Evolutionary conservation across 2,888 invertebrate genomes (phyloP), one percentile per base, ranked within the genome.

Genomic region (Melipona bicolor): DNA sequence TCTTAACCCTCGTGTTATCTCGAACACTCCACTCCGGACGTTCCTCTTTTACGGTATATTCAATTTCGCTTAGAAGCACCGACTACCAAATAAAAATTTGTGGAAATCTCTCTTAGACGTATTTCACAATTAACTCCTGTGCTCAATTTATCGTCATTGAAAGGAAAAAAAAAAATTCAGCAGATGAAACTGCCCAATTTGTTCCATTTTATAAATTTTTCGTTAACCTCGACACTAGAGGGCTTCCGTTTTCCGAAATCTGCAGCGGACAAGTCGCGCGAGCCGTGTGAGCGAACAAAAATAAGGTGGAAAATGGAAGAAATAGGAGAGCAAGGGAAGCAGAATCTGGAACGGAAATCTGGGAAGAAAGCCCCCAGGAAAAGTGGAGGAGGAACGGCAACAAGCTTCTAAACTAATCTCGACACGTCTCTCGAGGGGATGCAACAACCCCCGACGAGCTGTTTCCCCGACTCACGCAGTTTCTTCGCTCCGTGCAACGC

Each of bases 401-500:
- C 56, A 59, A 71, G 64, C 59, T 76, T 74, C 65, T 49, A 70
- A 72, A 79, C 76, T 85, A 84, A 85, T 85, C 84, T 77, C 64
- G 61, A 62, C 68, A 59, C 61, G 49, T 71, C 43, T 72, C 85
- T 64, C 77, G 77, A 74, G 85, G 84, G 82, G 82, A 82, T 88
- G 89, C 88, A 88, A 83, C 87, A 84, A 65, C 82, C 76, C 43
- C 81, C 56, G 77, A 77, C 67, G 21, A 77, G 83, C 70, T 77
- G 77, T 85, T 87, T 84, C 76, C 69, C 77, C 73, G 81, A 81
- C 81, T 83, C 75, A 76, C 81, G 83, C 79, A 79, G 79, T 72
- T 85, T 86, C 82, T 84, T 82, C 85, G 69, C 21, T 15, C 24
- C n/a, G 86, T 87, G 92, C 91, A 91, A 92, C 89, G 91, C 91